A percentile compares a stretch with the other conserved stretches of the same genome.
phyloP scores from a whole-genome alignment of 2,888 invertebrate species.

The Leucania comma region DNA sequence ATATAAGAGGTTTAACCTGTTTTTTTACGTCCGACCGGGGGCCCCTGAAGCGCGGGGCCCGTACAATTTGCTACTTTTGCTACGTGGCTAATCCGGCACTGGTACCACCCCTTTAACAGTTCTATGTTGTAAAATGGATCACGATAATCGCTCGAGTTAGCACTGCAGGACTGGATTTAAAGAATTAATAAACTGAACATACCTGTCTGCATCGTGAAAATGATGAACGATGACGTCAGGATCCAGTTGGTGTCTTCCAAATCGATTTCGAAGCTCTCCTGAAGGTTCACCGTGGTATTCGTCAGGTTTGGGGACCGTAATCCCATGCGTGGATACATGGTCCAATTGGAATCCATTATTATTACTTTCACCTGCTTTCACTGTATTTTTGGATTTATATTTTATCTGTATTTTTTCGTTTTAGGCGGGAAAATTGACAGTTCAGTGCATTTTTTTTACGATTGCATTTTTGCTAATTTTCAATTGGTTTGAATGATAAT shows the following conservation, averaged over 20 bases:
- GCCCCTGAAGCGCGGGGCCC: too few species aligned
- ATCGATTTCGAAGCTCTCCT: conserved; percentile 93
- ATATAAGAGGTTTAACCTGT: too few species aligned
- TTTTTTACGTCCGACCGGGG: too few species aligned
- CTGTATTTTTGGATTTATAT: conserved; percentile 4
- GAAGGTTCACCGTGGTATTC: conserved; percentile 86
- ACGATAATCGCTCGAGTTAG: too few species aligned
- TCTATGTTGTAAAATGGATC: too few species aligned
- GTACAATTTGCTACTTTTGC: too few species aligned
- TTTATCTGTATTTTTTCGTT: conserved; percentile 30
- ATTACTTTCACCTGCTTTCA: conserved; percentile 2
- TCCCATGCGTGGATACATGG: conserved; percentile 71
- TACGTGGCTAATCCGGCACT: too few species aligned
- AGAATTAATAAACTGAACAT: conserved; percentile 41
- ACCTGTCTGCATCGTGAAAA: conserved; percentile 98
- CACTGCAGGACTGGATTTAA: too few species aligned
- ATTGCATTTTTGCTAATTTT: conserved; percentile 22
- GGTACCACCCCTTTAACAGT: too few species aligned
- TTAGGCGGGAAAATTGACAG: conserved; percentile 36
- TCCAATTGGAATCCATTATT: conserved; percentile 82
- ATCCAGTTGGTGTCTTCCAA: conserved; percentile 97
- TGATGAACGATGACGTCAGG: conserved; percentile 91
- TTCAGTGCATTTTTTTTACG: background rate
- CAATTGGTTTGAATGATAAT: background rate
- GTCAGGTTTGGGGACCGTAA: conserved; percentile 82